phyloP scores from a whole-genome alignment of 2,888 invertebrate species.

The Eurytoma californica region DNA sequence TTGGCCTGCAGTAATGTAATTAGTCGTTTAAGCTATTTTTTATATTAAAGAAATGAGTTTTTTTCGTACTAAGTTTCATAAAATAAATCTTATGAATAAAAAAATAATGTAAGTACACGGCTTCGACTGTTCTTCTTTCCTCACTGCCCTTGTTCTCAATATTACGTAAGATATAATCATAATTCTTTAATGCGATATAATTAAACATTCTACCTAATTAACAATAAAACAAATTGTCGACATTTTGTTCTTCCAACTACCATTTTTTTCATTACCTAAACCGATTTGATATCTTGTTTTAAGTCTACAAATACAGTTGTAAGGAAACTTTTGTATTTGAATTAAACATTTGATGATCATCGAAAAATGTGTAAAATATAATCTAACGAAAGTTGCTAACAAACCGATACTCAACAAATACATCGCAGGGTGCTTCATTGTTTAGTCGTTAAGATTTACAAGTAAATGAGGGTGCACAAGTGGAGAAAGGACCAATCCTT shows the following conservation, averaged over 20 bases:
- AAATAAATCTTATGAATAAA: slow-evolving; percentile 34
- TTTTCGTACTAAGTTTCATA: slow-evolving; percentile 40
- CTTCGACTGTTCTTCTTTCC: slow-evolving; percentile 9
- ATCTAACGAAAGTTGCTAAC: slow-evolving; percentile 18
- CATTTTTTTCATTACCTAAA: too few species aligned
- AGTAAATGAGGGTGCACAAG: slow-evolving; percentile 1
- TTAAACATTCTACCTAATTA: too few species aligned
- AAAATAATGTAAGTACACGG: slow-evolving; percentile 1
- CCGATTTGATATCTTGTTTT: too few species aligned
- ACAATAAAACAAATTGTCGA: too few species aligned
- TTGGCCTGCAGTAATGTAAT: slow-evolving; percentile 27
- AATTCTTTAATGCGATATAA: too few species aligned
- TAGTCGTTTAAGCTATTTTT: slow-evolving; percentile 34
- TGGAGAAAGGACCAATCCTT: slow-evolving; percentile 28
- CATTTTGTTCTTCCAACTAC: too few species aligned
- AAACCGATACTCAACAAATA: neutral
- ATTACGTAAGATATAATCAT: neutral
- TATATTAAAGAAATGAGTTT: slow-evolving; percentile 27
- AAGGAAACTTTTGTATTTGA: too few species aligned
- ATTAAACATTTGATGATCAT: neutral
- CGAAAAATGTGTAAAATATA: neutral
- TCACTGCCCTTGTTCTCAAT: neutral
- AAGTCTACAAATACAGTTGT: too few species aligned
- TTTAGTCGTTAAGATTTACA: slow-evolving; percentile 15
- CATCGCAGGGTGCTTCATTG: slow-evolving; percentile 10